A percentile compares a stretch with the other conserved stretches of the same genome.
Evolutionary conservation across 64 coral and sea anemone genomes (phyloP).

Genomic region (Cladopsammia gracilis): DNA sequence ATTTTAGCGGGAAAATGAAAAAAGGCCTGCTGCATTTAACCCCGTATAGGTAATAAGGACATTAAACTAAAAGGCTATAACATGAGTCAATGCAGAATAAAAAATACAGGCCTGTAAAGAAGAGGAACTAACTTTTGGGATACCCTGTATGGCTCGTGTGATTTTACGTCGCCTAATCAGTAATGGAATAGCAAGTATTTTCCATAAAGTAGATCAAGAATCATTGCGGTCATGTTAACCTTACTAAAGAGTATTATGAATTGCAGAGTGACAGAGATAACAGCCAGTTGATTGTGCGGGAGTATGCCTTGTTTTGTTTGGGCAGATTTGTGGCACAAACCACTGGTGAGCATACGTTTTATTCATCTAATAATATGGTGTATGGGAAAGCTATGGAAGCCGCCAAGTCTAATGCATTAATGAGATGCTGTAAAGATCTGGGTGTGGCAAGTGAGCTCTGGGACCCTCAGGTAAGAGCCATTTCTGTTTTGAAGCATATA

Average conservation of each 20-base stretch:
- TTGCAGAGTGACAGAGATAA: conserved; percentile 96
- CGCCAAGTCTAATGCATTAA: conserved; percentile 97
- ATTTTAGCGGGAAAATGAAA: no score
- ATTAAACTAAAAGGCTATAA: no score
- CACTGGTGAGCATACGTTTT: conserved; percentile 97
- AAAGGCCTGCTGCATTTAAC: no score
- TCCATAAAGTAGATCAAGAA: no score
- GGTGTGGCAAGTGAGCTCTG: conserved; percentile 98
- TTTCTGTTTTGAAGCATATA: not conserved
- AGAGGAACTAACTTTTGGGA: no score
- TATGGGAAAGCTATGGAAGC: conserved; percentile 99
- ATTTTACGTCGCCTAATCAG: no score
- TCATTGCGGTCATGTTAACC: no score
- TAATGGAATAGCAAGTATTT: no score
- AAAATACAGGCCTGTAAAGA: no score
- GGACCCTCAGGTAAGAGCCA: conserved; percentile 89
- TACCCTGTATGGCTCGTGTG: no score
- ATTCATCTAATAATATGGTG: conserved; percentile 90
- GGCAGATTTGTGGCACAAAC: conserved; percentile 94
- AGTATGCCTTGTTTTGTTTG: conserved; percentile 95
- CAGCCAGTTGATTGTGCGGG: conserved; percentile 95
- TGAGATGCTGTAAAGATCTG: conserved; percentile 99
- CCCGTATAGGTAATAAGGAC: no score
- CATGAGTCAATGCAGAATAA: no score
- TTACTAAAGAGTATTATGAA: not conserved